Base-by-base conservation (phyloP, 2,797 vertebrate species). In the Pipistrellus kuhlii region DNA sequence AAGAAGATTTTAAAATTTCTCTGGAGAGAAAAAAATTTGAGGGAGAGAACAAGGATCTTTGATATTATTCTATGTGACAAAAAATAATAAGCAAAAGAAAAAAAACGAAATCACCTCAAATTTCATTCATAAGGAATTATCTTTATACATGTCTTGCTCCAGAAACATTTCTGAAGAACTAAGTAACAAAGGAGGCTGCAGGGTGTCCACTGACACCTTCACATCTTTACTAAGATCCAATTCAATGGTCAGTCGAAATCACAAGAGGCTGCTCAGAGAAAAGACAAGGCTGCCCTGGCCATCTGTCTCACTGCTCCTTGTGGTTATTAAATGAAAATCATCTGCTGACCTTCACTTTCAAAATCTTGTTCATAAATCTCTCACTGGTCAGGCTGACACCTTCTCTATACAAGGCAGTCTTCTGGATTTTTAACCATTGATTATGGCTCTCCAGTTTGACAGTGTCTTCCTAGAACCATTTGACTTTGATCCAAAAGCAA, bases 351-450 rank as follows among this genome's bases (percentile, higher is more conserved):
- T 71, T 95, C 77, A 76, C 72, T 94, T 94, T 48, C 66, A 75
- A 95, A 96, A 78, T 68, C 66, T 87, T 80, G 15, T n/a, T 89
- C 81, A 91, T 93, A 66, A 94, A 75, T 66, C 64, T 94, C 94
- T 75, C 62, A 68, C 75, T 17, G 27, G 64, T 48, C 62, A 85
- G 48, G 30, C 51, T 77, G 80, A 87, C 48, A 84, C 9, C 27
- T 66, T 88, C 71, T 87, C 41, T 35, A 32, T 10, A 53, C 17
- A 30, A 76, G 64, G 72, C 4, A 6, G 76, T 71, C n/a, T 85
- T 90, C 82, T 78, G 14, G 68, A 85, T 71, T 69, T 69, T 46
- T 38, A 48, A n/a, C 23, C 51, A 44, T 2, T 85, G 73, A 81
- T 30, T 62, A n/a, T 13, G 10, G 5, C 5, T 55, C 18, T 68